phyloP scores from a whole-genome alignment of 2,797 vertebrate species.

The Clamator glandarius region DNA sequence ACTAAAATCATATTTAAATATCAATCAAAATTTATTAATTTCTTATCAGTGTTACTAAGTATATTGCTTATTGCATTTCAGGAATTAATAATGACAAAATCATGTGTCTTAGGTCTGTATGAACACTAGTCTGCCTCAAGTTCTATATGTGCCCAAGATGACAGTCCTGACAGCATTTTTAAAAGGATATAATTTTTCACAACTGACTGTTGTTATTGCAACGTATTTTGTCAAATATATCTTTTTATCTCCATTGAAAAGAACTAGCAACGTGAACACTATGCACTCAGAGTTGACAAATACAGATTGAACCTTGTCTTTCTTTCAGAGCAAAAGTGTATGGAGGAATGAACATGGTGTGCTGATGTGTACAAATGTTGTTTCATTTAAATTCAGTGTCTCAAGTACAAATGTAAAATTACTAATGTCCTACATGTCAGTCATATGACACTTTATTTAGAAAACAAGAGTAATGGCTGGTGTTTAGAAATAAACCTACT shows the following conservation, averaged over 20 bases:
- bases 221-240: neutral
- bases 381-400: conserved; percentile 11
- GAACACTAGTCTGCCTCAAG: neutral
- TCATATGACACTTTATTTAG: neutral
- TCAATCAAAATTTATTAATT: neutral
- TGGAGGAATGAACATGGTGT: neutral
- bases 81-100: neutral
- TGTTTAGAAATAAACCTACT: neutral
- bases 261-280: neutral
- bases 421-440: neutral
- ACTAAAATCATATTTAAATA: neutral
- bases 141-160: neutral
- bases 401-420: neutral
- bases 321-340: neutral
- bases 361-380: conserved; percentile 1
- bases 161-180: neutral
- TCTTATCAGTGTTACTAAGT: neutral
- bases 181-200: neutral
- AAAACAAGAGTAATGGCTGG: neutral
- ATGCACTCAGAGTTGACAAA: neutral
- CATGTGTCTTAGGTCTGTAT: neutral
- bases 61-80: neutral
- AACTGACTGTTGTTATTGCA: neutral
- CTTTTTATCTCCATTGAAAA: neutral
- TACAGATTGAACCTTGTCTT: neutral